Evolutionary conservation across 1,140 invertebrate genomes (phyloP).

Genomic region (Trigoniulus corallinus): DNA sequence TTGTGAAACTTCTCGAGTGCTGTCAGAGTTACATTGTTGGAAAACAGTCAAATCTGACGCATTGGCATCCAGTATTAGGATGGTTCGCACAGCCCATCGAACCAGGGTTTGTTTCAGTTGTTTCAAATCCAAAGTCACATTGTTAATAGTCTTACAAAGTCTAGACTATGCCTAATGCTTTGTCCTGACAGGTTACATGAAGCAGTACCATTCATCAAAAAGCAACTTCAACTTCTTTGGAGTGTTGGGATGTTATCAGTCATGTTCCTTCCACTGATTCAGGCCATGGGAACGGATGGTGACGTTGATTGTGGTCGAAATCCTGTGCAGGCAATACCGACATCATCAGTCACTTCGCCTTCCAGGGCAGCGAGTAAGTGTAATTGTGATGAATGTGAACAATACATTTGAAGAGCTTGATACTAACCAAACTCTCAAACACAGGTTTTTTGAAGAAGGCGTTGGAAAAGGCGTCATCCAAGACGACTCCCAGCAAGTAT

Average conservation of each 20-base stretch:
- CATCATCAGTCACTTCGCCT: neutral
- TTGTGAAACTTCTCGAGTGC: slow-evolving; percentile 58
- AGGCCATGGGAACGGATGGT: neutral
- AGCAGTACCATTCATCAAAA: slow-evolving; percentile 56
- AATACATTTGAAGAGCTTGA: neutral
- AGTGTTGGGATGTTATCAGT: slow-evolving; percentile 41
- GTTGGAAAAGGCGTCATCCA: slow-evolving; percentile 24
- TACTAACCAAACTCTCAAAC: neutral
- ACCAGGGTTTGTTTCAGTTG: slow-evolving; percentile 22
- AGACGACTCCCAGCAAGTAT: slow-evolving; percentile 19
- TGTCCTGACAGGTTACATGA: slow-evolving; percentile 75
- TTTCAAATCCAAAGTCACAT: neutral
- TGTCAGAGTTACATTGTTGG: slow-evolving; percentile 69
- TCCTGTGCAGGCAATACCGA: neutral
- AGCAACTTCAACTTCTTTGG: slow-evolving; percentile 74
- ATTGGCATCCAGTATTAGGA: slow-evolving; percentile 95
- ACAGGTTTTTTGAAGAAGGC: slow-evolving; percentile 26
- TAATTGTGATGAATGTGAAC: neutral
- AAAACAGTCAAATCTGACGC: slow-evolving; percentile 74
- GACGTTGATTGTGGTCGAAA: neutral
- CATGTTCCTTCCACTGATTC: slow-evolving; percentile 28
- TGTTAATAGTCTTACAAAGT: neutral
- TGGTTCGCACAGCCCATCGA: slow-evolving; percentile 85
- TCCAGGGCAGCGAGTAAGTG: slow-evolving; percentile 5
- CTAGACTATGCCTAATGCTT: no score